Percentiles rank a stretch among this genome's conserved stretches.
Conservation (phyloP, 2,888 invertebrate species). For the Clitarchus hookeri region DNA sequence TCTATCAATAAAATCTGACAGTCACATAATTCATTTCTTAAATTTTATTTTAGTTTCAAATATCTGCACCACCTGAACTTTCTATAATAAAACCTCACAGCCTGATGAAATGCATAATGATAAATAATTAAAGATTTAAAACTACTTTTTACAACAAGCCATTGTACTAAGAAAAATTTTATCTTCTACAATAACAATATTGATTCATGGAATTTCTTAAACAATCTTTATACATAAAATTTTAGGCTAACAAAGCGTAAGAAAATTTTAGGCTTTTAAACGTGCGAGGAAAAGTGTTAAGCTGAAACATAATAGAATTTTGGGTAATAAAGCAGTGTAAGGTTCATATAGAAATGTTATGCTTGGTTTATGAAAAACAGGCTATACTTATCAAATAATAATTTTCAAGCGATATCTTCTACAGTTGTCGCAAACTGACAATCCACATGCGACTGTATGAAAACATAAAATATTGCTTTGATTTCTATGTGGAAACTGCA, state of each 20-base stretch:
- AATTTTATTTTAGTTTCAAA: not conserved
- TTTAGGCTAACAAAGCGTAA: not conserved
- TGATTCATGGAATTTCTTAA: not conserved
- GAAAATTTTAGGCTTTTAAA: not conserved
- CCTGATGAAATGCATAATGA: not conserved
- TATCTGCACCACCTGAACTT: not conserved
- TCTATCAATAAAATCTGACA: not conserved
- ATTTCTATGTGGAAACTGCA: no score
- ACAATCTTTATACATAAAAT: not conserved
- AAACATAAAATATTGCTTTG: no score
- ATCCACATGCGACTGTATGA: no score
- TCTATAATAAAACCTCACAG: not conserved
- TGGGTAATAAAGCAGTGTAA: no score
- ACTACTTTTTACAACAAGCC: not conserved
- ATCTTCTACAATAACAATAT: not conserved
- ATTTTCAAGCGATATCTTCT: no score
- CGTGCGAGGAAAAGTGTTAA: not conserved
- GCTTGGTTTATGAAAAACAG: no score
- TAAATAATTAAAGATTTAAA: not conserved
- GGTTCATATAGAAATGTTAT: no score
- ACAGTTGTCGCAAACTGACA: no score
- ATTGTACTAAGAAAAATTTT: not conserved
- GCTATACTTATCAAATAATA: no score
- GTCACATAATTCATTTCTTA: not conserved
- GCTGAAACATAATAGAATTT: no score